A percentile compares a stretch with the other conserved stretches of the same genome.
Conservation (phyloP, 2,113 vertebrate genomes). For the Rafetus swinhoei region DNA sequence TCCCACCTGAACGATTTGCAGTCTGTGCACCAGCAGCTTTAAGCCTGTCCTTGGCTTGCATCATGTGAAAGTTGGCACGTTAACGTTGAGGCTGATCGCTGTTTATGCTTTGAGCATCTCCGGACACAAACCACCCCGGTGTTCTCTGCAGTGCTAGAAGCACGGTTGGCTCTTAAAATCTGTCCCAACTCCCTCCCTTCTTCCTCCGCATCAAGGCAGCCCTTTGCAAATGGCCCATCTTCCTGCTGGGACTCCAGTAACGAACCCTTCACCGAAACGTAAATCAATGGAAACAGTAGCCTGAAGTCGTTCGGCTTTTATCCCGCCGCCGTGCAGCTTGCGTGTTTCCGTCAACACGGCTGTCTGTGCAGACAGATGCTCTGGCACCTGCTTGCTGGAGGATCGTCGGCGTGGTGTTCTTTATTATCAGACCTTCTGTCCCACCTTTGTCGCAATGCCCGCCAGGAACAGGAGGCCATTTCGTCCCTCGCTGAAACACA, state of each 20-base stretch:
- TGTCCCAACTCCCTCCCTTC: no score
- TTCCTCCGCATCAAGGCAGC: no score
- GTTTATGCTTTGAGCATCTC: no score
- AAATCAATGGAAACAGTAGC: not conserved
- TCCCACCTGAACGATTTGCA: rapidly evolving
- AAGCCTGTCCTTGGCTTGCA: not conserved
- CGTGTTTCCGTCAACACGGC: rapidly evolving
- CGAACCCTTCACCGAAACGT: no score
- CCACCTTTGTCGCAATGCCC: not conserved
- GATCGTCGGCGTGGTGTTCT: not conserved
- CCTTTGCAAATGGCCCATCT: not conserved
- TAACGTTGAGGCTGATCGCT: rapidly evolving
- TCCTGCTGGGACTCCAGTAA: not conserved
- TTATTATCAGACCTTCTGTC: not conserved
- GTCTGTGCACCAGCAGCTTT: not conserved
- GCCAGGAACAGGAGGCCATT: not conserved
- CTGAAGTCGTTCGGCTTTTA: rapidly evolving
- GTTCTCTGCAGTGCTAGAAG: no score
- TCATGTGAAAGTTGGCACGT: not conserved
- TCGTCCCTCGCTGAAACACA: not conserved
- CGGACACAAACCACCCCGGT: no score
- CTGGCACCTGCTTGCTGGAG: not conserved
- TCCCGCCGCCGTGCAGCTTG: rapidly evolving
- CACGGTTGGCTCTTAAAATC: no score
- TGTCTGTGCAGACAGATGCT: not conserved